phyloP scores from a whole-genome alignment of 2,113 vertebrate genomes.

The Leptobrachium ailaonicum region DNA sequence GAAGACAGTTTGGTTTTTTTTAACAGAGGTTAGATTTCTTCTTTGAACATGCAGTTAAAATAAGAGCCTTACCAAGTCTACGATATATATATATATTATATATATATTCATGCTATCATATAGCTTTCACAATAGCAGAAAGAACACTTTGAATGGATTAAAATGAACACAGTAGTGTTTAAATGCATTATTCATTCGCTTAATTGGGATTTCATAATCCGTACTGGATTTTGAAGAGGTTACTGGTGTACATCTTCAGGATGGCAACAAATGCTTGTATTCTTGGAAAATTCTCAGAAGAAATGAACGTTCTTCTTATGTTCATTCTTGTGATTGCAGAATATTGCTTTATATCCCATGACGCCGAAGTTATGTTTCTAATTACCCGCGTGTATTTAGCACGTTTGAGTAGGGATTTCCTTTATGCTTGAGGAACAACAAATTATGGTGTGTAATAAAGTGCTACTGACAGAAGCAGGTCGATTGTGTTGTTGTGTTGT shows the following conservation, averaged over 20 bases:
- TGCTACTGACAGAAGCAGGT: not conserved
- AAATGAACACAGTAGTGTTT: no score
- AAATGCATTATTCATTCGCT: no score
- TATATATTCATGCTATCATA: no score
- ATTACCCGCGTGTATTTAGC: slow-evolving; percentile 16
- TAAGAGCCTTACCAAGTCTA: no score
- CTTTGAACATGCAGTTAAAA: no score
- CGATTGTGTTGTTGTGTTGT: slow-evolving; percentile 7
- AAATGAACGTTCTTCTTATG: slow-evolving; percentile 2
- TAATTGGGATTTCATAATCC: no score
- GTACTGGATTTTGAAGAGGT: not conserved
- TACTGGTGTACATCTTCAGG: not conserved
- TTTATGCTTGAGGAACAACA: slow-evolving; percentile 15
- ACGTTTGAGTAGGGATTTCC: not conserved
- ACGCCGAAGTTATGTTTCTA: slow-evolving; percentile 9
- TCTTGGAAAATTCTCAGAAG: not conserved
- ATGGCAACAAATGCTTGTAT: not conserved
- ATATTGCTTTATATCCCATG: slow-evolving; percentile 10
- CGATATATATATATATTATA: no score
- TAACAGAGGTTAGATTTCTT: no score
- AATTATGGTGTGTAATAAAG: slow-evolving; percentile 28
- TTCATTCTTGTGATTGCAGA: slow-evolving; percentile 5
- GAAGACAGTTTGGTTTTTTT: no score
- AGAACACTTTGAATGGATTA: no score
- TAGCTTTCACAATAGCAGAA: no score